phyloP scores from a whole-genome alignment of 2,888 invertebrate genomes.

The Dicyrtomina minuta region DNA sequence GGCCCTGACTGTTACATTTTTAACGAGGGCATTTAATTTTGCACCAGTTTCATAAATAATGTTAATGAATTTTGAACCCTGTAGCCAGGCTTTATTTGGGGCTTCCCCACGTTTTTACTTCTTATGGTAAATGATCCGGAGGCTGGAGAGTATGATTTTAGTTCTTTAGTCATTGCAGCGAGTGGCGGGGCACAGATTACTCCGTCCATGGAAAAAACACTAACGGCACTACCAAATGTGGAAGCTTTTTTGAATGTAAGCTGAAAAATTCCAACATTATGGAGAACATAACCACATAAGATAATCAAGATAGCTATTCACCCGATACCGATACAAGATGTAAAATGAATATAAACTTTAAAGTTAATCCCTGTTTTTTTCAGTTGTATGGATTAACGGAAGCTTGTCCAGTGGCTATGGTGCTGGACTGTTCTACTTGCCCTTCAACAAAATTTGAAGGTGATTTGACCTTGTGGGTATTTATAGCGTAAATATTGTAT shows the following conservation, averaged over 20 bases:
- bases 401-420: constrained; percentile 13
- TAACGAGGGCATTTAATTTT: too few relatives aligned
- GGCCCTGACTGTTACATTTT: too few relatives aligned
- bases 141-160: constrained; percentile 42
- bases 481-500: too few relatives aligned
- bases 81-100: constrained; percentile 47
- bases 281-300: too few relatives aligned
- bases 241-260: constrained; percentile 42
- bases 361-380: not conserved
- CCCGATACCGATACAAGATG: too few relatives aligned
- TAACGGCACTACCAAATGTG: constrained; percentile 42
- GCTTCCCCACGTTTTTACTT: constrained; percentile 49
- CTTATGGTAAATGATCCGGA: constrained; percentile 43
- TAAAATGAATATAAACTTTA: not conserved
- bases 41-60: too few relatives aligned
- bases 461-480: too few relatives aligned
- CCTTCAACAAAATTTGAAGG: constrained; percentile 3
- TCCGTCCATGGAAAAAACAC: constrained; percentile 38
- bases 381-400: constrained; percentile 50
- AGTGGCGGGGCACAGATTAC: constrained; percentile 45
- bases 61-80: too few relatives aligned
- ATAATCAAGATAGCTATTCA: too few relatives aligned
- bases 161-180: constrained; percentile 19
- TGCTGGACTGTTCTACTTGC: not conserved
- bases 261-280: not conserved